These are phyloP conservation scores for Lordiphosa andalusiaca DNA, from an alignment of 2,888 invertebrate genomes.

Conservation along the genomic window DNA sequence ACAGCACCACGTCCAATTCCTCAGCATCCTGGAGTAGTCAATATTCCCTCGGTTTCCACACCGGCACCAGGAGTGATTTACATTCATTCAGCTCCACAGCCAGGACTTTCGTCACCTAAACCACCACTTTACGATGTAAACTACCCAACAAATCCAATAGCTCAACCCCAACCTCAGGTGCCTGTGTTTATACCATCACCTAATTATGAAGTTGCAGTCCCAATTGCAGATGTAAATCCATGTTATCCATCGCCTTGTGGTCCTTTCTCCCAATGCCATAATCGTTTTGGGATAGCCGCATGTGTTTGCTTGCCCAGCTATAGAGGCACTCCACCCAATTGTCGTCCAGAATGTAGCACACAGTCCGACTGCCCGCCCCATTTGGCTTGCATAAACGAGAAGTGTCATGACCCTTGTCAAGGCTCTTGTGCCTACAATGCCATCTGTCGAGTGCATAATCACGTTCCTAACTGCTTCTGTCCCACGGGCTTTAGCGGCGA, in stretches of 20 bases:
- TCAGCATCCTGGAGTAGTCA: conserved; percentile 10
- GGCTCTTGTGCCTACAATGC: conserved; percentile 87
- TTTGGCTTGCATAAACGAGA: conserved; percentile 84
- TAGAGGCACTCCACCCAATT: conserved; percentile 83
- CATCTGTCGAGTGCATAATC: conserved; percentile 86
- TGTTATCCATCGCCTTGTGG: conserved; percentile 86
- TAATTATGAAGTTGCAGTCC: conserved; percentile 35
- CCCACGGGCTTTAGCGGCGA: conserved; percentile 82
- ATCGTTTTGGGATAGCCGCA: conserved; percentile 83
- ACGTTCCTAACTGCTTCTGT: conserved; percentile 88
- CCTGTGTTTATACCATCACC: conserved; percentile 18
- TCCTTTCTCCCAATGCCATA: conserved; percentile 85
- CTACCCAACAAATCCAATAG: too few relatives aligned
- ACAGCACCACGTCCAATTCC: neutral
- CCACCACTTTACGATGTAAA: neutral
- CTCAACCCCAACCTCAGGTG: too few relatives aligned
- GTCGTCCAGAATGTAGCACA: conserved; percentile 82
- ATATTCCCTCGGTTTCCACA: neutral
- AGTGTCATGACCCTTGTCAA: conserved; percentile 86
- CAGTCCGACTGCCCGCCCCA: conserved; percentile 82
- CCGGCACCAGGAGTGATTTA: neutral
- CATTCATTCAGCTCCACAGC: neutral
- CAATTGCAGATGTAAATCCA: conserved; percentile 76
- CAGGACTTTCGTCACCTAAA: neutral
- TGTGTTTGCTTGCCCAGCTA: conserved; percentile 83